A percentile compares a stretch with the other conserved stretches of the same genome.
phyloP scores from a whole-genome alignment of 2,113 vertebrate species.

The Oreochromis tanganicae region DNA sequence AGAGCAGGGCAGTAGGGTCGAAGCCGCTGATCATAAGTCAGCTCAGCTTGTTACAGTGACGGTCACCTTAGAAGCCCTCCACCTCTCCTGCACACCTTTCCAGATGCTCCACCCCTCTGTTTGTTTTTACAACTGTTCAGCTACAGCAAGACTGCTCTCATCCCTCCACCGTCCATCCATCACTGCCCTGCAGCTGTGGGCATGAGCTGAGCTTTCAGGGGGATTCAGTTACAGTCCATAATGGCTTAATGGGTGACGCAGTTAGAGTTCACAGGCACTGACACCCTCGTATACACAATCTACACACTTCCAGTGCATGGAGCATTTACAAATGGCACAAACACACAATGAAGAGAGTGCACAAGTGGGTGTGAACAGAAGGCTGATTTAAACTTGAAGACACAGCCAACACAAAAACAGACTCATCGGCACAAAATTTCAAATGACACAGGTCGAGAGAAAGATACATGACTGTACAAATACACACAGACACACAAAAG shows the following conservation, averaged over 20 bases:
- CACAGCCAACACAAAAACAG: background rate
- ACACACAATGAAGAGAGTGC: background rate
- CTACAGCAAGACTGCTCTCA: background rate
- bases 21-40: background rate
- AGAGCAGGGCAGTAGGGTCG: conserved; percentile 4
- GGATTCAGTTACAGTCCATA: conserved; percentile 58
- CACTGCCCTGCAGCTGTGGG: conserved; percentile 13
- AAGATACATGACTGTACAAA: background rate
- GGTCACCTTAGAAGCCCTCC: conserved; percentile 29
- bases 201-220: conserved; percentile 39
- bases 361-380: background rate
- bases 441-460: background rate
- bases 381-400: background rate
- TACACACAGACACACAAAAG: conserved; percentile 12
- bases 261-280: conserved; percentile 17
- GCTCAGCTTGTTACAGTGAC: background rate
- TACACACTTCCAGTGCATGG: background rate
- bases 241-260: conserved; percentile 53
- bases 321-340: background rate
- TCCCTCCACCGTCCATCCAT: conserved; percentile 31
- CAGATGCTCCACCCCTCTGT: conserved; percentile 10
- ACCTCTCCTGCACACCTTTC: background rate
- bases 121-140: conserved; percentile 24
- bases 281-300: background rate
- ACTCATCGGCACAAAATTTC: background rate